Base-by-base conservation (phyloP, 1,140 invertebrate genomes). In the Cyclargus thomasi region DNA sequence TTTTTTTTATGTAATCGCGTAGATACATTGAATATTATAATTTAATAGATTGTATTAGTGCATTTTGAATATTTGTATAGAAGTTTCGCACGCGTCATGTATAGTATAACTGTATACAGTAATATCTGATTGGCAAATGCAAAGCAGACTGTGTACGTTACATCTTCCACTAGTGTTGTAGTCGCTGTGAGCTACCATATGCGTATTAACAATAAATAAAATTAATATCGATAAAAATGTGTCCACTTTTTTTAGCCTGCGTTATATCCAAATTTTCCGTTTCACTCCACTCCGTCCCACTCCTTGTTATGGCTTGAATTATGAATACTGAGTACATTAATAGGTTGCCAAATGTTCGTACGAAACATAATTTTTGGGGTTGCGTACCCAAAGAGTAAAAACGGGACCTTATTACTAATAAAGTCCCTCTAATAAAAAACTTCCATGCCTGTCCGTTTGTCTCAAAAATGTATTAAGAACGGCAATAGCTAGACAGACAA, bases 101-200 rank as follows among this genome's bases (percentile, higher is more conserved):
- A 29, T 6, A 8, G 8, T n/a, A n/a, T n/a, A n/a, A n/a, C n/a
- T 29, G 29, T 29, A 29, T 29, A 29, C 29, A 29, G 1, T 8
- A 8, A 29, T 29, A 29, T 29, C 39, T 14, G 11, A 63, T 67
- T 62, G 36, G 63, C 74, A 80, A 85, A 74, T 76, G 81, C 79
- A 81, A 66, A 70, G 78, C 78, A 81, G 83, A 80, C 77, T 75
- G 73, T 80, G 81, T 85, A 85, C 75, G 83, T 82, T 82, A 66
- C 55, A 86, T 85, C 86, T 89, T 89, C 86, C 86, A 89, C 80
- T 89, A 88, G 86, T 74, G 22, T 67, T 64, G 83, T 88, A 88
- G 86, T 80, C 74, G 82, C 83, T 87, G 81, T 82, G 82, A 80
- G 79, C 83, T 84, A 85, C 80, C 76, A 77, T 83, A 81, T 82